Conservation (phyloP, 1,140 invertebrate species). For the Bactericera cockerelli region DNA sequence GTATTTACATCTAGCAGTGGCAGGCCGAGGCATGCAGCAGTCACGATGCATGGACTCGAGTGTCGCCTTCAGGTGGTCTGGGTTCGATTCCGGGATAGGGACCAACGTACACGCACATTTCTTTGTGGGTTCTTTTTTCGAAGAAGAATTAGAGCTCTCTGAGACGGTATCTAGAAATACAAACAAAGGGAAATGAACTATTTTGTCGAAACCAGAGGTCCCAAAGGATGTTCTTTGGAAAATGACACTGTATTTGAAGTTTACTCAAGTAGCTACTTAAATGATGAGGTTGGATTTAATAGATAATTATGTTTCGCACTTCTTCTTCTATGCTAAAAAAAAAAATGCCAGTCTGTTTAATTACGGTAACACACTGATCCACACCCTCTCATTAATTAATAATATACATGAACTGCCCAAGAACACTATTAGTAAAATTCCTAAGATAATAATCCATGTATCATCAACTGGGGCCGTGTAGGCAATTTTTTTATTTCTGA, state of each 20-base stretch:
- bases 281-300: too few relatives aligned
- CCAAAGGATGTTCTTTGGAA: not conserved
- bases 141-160: not conserved
- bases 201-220: not conserved
- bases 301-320: too few relatives aligned
- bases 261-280: not conserved
- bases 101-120: not conserved
- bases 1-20: conserved; percentile 17
- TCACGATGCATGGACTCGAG: not conserved
- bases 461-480: too few relatives aligned
- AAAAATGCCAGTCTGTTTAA: too few relatives aligned
- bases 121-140: not conserved
- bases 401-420: not conserved
- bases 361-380: too few relatives aligned
- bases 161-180: not conserved
- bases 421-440: not conserved
- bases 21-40: conserved; percentile 12
- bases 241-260: not conserved
- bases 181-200: not conserved
- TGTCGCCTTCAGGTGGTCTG: not conserved
- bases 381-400: too few relatives aligned
- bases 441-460: too few relatives aligned
- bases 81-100: not conserved
- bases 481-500: too few relatives aligned
- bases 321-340: too few relatives aligned